phyloP scores from a whole-genome alignment of 2,113 vertebrate genomes.

The Pitta sordida region DNA sequence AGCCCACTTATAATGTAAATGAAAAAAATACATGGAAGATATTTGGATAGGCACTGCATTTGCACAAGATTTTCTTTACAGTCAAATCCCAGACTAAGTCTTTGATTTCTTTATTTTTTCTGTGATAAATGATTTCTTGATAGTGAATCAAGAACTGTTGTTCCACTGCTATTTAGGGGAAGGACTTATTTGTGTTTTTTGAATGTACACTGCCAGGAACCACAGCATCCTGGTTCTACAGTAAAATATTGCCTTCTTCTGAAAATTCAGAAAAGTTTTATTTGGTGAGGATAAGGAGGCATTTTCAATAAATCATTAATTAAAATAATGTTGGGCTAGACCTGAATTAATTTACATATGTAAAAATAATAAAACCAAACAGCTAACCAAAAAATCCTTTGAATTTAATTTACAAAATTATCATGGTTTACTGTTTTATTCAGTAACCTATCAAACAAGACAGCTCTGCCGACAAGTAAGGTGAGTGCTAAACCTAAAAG shows the following conservation, averaged over 20 bases:
- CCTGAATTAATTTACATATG: neutral
- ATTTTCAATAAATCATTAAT: neutral
- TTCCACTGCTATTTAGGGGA: neutral
- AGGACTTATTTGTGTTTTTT: neutral
- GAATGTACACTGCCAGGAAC: neutral
- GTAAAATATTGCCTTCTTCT: neutral
- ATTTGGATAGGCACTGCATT: neutral
- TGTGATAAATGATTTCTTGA: neutral
- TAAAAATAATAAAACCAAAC: neutral
- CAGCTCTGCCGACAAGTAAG: neutral
- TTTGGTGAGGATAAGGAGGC: neutral
- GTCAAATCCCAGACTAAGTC: neutral
- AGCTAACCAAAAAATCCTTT: neutral
- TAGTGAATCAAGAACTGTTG: neutral
- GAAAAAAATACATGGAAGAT: fast-evolving
- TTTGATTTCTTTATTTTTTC: neutral
- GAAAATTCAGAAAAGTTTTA: neutral
- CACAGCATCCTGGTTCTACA: neutral
- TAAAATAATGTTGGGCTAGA: neutral
- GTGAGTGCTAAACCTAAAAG: neutral
- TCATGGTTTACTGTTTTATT: neutral
- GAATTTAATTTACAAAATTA: neutral
- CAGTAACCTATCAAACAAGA: neutral
- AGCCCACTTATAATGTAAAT: neutral
- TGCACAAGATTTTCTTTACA: neutral